These are phyloP conservation scores for Psilopogon haemacephalus DNA, from an alignment of 2,113 vertebrate species.

Conservation along the genomic window DNA sequence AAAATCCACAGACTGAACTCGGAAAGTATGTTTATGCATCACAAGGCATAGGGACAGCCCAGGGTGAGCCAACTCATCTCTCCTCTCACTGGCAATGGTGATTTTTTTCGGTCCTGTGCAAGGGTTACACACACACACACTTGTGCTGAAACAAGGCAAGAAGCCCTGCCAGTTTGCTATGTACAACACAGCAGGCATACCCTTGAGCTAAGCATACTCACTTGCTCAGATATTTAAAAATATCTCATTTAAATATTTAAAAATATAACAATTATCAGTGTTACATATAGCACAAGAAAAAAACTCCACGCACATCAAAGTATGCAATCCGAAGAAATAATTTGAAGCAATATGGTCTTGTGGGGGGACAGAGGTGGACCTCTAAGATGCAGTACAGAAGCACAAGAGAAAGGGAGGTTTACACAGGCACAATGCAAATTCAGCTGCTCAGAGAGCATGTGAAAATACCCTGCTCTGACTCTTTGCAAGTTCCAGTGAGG, in stretches of 20 bases:
- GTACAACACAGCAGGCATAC: background rate
- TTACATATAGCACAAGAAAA: background rate
- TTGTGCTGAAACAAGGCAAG: background rate
- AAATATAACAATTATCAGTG: background rate
- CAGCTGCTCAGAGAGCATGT: background rate
- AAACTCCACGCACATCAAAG: background rate
- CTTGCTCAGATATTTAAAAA: background rate
- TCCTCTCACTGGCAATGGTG: background rate
- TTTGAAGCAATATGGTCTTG: background rate
- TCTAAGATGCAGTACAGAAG: background rate
- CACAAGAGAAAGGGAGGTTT: background rate
- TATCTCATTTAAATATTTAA: background rate
- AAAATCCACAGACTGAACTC: background rate
- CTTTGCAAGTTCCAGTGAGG: background rate
- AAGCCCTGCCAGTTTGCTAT: background rate
- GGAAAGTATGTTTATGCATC: background rate
- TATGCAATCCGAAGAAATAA: background rate
- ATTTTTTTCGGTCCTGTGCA: background rate
- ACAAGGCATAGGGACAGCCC: background rate
- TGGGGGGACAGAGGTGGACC: background rate
- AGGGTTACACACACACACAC: background rate
- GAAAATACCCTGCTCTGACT: background rate
- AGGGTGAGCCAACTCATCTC: accelerated
- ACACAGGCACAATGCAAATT: background rate
- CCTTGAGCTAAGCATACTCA: background rate